A percentile compares a stretch with the other conserved stretches of the same genome.
Conservation (phyloP, 1,140 invertebrate genomes). For the Anoplolepis gracilipes region DNA sequence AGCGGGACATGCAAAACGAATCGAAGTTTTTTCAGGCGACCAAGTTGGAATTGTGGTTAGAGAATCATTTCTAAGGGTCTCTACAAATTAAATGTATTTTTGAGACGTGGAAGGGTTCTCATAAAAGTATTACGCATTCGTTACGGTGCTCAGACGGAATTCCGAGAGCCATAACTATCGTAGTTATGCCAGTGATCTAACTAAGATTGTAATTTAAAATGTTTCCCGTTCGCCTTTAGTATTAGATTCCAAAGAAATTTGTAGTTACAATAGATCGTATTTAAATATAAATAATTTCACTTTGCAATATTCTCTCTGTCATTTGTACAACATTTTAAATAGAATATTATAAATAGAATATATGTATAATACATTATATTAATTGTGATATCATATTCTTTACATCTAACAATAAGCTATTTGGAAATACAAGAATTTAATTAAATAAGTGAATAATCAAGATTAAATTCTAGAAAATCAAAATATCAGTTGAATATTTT, state of each 20-base stretch:
- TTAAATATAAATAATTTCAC: constrained; percentile 11
- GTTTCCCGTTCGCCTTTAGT: constrained; percentile 27
- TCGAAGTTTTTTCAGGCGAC: constrained; percentile 41
- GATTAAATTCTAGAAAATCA: background rate
- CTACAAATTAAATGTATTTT: constrained; percentile 83
- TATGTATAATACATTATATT: background rate
- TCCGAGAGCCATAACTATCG: constrained; percentile 68
- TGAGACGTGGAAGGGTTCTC: constrained; percentile 76
- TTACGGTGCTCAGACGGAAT: constrained; percentile 82
- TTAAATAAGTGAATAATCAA: background rate
- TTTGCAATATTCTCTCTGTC: background rate
- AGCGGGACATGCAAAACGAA: constrained; percentile 66
- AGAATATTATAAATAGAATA: background rate
- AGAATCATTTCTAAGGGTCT: constrained; percentile 34
- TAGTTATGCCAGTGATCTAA: constrained; percentile 39
- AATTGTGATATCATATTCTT: background rate
- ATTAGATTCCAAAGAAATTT: background rate
- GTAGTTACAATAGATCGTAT: background rate
- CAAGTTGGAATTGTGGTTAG: constrained; percentile 35
- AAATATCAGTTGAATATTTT: background rate
- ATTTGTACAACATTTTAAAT: background rate
- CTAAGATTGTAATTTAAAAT: constrained; percentile 26
- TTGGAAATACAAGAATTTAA: background rate
- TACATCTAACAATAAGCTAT: background rate
- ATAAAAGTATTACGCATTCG: constrained; percentile 86